Conservation (phyloP, 2,888 invertebrate genomes). For the Melieria crassipennis region DNA sequence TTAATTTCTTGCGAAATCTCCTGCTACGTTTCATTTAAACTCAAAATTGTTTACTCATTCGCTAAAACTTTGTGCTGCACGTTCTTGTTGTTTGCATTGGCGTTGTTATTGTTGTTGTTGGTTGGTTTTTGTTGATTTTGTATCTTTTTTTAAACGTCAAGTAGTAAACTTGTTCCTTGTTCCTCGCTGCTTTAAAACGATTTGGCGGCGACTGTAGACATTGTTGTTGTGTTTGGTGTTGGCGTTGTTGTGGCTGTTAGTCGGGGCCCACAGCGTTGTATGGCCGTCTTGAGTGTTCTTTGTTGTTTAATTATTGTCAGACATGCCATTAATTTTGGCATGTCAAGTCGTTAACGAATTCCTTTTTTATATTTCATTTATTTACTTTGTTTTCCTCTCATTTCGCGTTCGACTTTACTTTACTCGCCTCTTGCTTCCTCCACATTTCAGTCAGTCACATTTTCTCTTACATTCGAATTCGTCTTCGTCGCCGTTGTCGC, state of each 20-base stretch:
- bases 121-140: constrained; percentile 1
- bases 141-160: neutral
- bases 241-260: constrained; percentile 9
- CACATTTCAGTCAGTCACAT: too few relatives aligned
- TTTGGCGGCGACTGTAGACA: neutral
- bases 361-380: constrained; percentile 48
- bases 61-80: too few relatives aligned
- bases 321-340: constrained; percentile 65
- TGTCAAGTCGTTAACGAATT: constrained; percentile 64
- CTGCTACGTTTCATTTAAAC: too few relatives aligned
- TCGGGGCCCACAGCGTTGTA: too few relatives aligned
- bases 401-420: constrained; percentile 7
- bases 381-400: constrained; percentile 28
- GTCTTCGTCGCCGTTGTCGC: too few relatives aligned
- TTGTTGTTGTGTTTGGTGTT: constrained; percentile 12
- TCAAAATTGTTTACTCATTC: too few relatives aligned
- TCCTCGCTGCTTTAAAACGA: neutral
- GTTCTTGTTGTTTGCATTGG: neutral
- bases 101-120: neutral
- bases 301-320: constrained; percentile 64
- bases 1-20: too few relatives aligned
- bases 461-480: too few relatives aligned
- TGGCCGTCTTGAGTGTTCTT: constrained; percentile 38
- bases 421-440: neutral
- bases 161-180: constrained; percentile 12